These are phyloP conservation scores for Cryptus viduatorius DNA, from an alignment of 2,888 invertebrate genomes.

Conservation along the genomic window DNA sequence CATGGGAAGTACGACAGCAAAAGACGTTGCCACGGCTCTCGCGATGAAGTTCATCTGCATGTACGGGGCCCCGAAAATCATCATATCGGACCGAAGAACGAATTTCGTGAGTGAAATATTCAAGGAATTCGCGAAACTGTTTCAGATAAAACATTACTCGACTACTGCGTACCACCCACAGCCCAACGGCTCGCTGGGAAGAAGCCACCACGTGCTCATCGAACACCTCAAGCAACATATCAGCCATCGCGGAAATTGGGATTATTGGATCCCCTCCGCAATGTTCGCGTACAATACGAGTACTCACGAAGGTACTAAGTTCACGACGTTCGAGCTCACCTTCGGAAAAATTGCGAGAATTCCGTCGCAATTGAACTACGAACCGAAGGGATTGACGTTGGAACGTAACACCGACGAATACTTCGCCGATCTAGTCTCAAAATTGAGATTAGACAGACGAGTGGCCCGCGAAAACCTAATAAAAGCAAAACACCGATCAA, in stretches of 20 bases:
- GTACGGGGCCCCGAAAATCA: conserved; percentile 2
- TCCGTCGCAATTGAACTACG: too few species aligned
- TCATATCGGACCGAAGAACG: background rate
- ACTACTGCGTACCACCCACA: conserved; percentile 1
- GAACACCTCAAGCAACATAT: background rate
- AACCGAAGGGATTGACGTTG: too few species aligned
- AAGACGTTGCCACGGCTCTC: background rate
- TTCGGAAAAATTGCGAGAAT: background rate
- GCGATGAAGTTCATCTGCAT: conserved; percentile 11
- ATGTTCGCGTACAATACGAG: background rate
- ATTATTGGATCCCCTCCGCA: background rate
- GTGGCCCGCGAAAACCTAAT: too few species aligned
- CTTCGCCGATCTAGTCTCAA: too few species aligned
- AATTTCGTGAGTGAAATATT: background rate
- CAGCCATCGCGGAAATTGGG: background rate
- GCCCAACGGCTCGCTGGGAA: background rate
- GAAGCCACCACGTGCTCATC: background rate
- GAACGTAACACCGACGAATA: too few species aligned
- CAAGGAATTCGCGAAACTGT: background rate
- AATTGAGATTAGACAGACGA: too few species aligned
- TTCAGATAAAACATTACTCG: background rate
- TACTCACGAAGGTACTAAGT: background rate
- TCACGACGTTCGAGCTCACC: background rate
- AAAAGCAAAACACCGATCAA: too few species aligned
- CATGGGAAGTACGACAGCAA: background rate